A percentile compares a stretch with the other conserved stretches of the same genome.
Evolutionary conservation across 2,113 vertebrate genomes (phyloP).

Genomic region (Typhlomys cinereus): DNA sequence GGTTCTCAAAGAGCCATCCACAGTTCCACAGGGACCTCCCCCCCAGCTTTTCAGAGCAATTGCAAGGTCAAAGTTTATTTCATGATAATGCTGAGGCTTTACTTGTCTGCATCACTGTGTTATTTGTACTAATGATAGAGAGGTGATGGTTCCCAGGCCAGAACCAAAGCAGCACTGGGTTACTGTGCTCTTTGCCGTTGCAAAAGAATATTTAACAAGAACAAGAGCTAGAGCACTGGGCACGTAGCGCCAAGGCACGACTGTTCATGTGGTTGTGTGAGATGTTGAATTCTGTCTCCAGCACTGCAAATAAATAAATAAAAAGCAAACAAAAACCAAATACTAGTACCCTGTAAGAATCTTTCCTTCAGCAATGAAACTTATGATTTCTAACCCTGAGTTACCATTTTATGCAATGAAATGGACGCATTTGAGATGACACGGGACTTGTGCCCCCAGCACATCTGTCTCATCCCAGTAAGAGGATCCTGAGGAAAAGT

Average conservation of each 20-base stretch:
- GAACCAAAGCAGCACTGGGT: too few species aligned
- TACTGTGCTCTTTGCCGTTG: neutral
- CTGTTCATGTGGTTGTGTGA: too few species aligned
- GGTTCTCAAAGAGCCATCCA: neutral
- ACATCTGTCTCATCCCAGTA: neutral
- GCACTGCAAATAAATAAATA: neutral
- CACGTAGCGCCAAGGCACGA: too few species aligned
- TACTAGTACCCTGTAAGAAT: neutral
- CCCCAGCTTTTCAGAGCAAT: neutral
- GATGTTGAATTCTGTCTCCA: neutral
- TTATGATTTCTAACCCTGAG: neutral
- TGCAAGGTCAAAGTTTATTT: neutral
- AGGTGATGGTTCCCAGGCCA: neutral
- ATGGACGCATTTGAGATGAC: too few species aligned
- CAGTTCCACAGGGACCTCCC: neutral
- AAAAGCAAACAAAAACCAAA: neutral
- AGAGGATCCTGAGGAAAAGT: neutral
- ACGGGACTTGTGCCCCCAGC: accelerated
- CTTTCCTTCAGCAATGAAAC: neutral
- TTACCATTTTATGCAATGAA: neutral
- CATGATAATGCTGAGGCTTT: neutral
- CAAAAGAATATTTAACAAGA: neutral
- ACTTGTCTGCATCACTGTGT: neutral
- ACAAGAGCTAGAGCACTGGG: neutral
- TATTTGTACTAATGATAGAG: neutral